Evolutionary conservation across 2,113 vertebrate genomes (phyloP).

Genomic region (Grammomys dolichurus): DNA sequence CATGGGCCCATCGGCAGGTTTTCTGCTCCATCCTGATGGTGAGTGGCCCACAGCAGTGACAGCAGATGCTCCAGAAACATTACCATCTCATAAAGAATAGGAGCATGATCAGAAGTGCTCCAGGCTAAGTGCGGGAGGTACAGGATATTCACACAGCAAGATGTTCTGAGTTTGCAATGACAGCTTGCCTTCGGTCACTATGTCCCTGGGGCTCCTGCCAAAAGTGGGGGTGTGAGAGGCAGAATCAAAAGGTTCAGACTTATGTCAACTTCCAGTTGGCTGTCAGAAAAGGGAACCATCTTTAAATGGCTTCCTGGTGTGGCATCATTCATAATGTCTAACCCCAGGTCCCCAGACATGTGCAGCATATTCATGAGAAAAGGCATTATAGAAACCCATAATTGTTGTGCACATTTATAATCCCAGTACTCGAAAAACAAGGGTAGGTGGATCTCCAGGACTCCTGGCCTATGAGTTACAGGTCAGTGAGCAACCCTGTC

Average conservation of each 20-base stretch:
- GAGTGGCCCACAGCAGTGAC: not conserved
- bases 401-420: not conserved
- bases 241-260: not conserved
- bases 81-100: not conserved
- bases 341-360: not conserved
- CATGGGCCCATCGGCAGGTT: not conserved
- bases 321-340: not conserved
- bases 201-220: not conserved
- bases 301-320: not conserved
- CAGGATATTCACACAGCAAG: not conserved
- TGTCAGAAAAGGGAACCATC: not conserved
- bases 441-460: too few species aligned
- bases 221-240: not conserved
- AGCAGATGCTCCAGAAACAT: not conserved
- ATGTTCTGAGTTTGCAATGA: not conserved
- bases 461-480: not conserved
- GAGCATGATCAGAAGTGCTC: not conserved
- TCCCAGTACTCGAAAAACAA: not conserved
- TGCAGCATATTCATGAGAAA: not conserved
- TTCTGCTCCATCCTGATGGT: not conserved
- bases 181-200: not conserved
- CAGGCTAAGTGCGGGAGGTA: not conserved
- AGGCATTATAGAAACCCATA: not conserved
- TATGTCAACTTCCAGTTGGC: not conserved
- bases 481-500: not conserved